Conservation (phyloP, 2,888 invertebrate species). For the Rhagium mordax region DNA sequence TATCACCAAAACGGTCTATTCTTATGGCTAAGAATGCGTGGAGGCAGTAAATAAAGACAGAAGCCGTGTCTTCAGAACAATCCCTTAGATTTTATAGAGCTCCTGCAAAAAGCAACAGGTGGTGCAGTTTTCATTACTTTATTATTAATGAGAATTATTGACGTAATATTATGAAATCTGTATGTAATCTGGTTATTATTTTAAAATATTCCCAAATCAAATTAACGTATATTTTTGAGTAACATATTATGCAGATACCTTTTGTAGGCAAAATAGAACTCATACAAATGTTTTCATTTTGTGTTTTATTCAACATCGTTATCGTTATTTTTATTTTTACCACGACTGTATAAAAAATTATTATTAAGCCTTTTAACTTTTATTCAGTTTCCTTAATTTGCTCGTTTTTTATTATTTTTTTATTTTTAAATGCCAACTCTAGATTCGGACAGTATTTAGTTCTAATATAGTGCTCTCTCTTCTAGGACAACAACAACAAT, state of each 20-base stretch:
- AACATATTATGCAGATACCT: too few species aligned
- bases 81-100: conserved; percentile 30
- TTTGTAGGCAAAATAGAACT: too few species aligned
- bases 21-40: conserved; percentile 47
- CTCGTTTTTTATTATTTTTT: not conserved
- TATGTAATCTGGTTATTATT: too few species aligned
- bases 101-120: conserved; percentile 39
- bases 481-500: conserved; percentile 96
- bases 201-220: too few species aligned
- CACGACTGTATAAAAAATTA: too few species aligned
- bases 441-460: conserved; percentile 65
- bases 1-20: conserved; percentile 46
- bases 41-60: conserved; percentile 44
- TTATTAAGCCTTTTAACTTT: too few species aligned
- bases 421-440: conserved; percentile 6
- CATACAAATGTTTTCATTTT: too few species aligned
- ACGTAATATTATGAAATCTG: too few species aligned
- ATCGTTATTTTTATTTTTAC: too few species aligned
- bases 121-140: not conserved
- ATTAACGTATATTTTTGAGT: too few species aligned
- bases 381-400: not conserved
- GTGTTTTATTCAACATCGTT: too few species aligned
- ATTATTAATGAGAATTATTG: too few species aligned
- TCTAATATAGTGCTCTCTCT: conserved; percentile 84
- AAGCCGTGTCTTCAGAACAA: conserved; percentile 38